These are phyloP conservation scores for Hippoglossus stenolepis DNA, from an alignment of 2,113 vertebrate species.

Conservation along the genomic window DNA sequence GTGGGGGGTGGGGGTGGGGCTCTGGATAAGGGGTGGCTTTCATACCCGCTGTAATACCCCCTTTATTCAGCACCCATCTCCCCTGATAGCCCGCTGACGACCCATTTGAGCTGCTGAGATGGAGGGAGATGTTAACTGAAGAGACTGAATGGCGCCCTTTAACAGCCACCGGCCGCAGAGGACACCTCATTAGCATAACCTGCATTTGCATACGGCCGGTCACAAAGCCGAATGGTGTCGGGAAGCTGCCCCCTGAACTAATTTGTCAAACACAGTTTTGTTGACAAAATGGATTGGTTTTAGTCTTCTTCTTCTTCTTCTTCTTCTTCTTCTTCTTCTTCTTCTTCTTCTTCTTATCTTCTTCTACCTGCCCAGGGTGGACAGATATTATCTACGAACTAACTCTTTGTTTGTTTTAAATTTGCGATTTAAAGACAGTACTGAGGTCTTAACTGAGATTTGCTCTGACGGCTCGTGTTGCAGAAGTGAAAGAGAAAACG, in stretches of 20 bases:
- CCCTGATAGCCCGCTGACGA: slow-evolving; percentile 42
- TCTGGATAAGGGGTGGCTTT: slow-evolving; percentile 67
- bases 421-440: too few species aligned
- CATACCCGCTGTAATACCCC: slow-evolving; percentile 57
- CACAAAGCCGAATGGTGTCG: not conserved
- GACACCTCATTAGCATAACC: slow-evolving; percentile 65
- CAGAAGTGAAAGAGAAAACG: too few species aligned
- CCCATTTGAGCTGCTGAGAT: slow-evolving; percentile 38
- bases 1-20: not conserved
- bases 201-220: slow-evolving; percentile 53
- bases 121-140: slow-evolving; percentile 40
- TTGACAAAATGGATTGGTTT: too few species aligned
- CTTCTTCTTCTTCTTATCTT: too few species aligned
- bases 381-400: too few species aligned
- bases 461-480: too few species aligned
- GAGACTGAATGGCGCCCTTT: slow-evolving; percentile 62
- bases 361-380: too few species aligned
- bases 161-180: not conserved
- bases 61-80: slow-evolving; percentile 53
- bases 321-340: too few species aligned
- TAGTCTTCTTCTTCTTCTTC: too few species aligned
- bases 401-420: too few species aligned
- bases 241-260: not conserved
- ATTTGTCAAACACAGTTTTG: too few species aligned
- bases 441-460: too few species aligned